Evolutionary conservation across 2,113 vertebrate species (phyloP).

Genomic region (Tricholaema leucomelas): DNA sequence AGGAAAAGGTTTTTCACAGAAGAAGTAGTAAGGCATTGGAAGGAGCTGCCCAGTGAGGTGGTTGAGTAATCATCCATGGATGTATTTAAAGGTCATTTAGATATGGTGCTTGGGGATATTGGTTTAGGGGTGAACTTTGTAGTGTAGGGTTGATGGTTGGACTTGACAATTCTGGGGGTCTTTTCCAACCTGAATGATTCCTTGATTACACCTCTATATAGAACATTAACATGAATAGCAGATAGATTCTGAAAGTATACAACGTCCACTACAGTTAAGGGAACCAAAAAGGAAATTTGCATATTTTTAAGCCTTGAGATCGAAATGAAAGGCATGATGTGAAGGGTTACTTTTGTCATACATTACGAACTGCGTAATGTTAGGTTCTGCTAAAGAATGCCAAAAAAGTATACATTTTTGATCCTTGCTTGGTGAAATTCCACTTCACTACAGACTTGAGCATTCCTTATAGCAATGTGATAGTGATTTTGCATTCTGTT

Average conservation of each 20-base stretch:
- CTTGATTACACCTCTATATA: not conserved
- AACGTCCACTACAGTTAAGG: not conserved
- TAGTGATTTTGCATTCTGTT: not conserved
- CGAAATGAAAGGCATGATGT: not conserved
- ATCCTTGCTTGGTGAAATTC: not conserved
- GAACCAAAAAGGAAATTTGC: not conserved
- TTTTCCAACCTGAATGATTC: no score
- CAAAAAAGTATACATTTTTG: not conserved
- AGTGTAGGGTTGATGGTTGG: no score
- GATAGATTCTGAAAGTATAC: not conserved
- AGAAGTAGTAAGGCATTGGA: no score
- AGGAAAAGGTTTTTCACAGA: no score
- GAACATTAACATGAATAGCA: not conserved
- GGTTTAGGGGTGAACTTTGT: no score
- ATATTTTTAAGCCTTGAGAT: not conserved
- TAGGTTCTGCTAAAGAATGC: not conserved
- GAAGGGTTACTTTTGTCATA: not conserved
- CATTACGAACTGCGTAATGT: accelerated
- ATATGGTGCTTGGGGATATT: no score
- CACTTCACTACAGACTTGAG: not conserved
- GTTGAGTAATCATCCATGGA: no score
- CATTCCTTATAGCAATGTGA: not conserved
- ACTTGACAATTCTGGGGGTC: no score
- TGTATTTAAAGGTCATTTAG: no score
- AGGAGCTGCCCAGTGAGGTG: no score